Percentiles rank a stretch among this genome's conserved stretches.
Conservation (phyloP, 2,797 vertebrate species). For the Trachops cirrhosus region DNA sequence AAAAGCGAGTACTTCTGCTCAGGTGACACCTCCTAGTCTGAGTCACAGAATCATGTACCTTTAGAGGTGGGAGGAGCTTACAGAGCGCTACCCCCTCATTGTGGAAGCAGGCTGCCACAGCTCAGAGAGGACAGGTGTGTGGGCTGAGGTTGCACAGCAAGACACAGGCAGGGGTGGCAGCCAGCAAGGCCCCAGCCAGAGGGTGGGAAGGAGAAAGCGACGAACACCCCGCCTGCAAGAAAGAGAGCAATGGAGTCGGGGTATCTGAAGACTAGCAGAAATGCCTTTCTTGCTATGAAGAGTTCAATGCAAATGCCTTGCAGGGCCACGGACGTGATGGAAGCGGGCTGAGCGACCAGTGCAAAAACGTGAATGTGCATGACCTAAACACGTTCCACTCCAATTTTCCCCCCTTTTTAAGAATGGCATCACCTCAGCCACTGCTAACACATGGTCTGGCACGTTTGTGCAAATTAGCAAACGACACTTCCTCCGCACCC, state of each 20-base stretch:
- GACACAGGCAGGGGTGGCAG: background rate
- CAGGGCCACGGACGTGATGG: background rate
- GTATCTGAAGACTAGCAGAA: accelerated
- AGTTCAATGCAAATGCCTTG: background rate
- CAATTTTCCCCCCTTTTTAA: background rate
- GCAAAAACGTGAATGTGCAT: background rate
- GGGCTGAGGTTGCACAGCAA: background rate
- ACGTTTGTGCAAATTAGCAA: background rate
- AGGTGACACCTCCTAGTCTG: background rate
- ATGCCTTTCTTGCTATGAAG: background rate
- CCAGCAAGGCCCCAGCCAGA: accelerated
- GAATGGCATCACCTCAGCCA: background rate
- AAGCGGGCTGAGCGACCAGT: background rate
- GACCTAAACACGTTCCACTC: background rate
- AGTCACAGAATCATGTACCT: background rate
- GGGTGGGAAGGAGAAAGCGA: background rate
- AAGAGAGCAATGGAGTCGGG: background rate
- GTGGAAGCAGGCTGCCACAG: background rate
- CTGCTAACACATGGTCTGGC: background rate
- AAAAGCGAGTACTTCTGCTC: background rate
- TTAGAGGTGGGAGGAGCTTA: background rate
- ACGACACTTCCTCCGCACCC: background rate
- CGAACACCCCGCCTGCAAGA: background rate
- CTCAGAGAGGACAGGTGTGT: background rate
- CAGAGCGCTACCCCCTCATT: accelerated